phyloP scores from a whole-genome alignment of 2,113 vertebrate species.

The Callopanchax toddi region DNA sequence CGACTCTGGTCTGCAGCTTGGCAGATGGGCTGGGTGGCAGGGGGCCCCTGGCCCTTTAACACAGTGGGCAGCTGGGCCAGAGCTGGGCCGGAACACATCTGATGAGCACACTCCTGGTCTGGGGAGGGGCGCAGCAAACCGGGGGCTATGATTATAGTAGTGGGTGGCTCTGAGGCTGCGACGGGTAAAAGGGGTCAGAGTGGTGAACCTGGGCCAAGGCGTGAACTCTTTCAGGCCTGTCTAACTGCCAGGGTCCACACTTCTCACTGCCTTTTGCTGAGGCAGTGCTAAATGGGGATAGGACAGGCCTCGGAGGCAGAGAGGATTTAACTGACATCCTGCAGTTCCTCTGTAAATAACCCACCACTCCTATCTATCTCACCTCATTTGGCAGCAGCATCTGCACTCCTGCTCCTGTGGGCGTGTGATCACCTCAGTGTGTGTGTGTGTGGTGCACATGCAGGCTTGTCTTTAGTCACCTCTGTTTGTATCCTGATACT shows the following conservation, averaged over 20 bases:
- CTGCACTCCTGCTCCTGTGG: slow-evolving; percentile 18
- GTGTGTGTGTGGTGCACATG: slow-evolving; percentile 5
- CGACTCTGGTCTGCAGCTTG: slow-evolving; percentile 66
- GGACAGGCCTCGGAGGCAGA: slow-evolving; percentile 64
- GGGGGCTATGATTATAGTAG: slow-evolving; percentile 33
- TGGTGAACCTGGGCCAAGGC: slow-evolving; percentile 66
- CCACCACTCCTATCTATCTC: slow-evolving; percentile 56
- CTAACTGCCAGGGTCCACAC: slow-evolving; percentile 51
- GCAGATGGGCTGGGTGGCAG: slow-evolving; percentile 79
- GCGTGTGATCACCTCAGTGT: slow-evolving; percentile 11
- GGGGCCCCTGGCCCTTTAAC: slow-evolving; percentile 77
- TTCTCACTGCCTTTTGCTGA: slow-evolving; percentile 63
- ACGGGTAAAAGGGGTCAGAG: slow-evolving; percentile 62
- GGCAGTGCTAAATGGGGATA: slow-evolving; percentile 69
- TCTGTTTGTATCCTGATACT: slow-evolving; percentile 4
- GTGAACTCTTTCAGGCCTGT: slow-evolving; percentile 53
- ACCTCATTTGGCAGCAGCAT: slow-evolving; percentile 62
- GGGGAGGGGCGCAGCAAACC: slow-evolving; percentile 38
- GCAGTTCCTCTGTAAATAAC: slow-evolving; percentile 73
- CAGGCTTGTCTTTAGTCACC: slow-evolving; percentile 18
- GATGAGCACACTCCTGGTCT: slow-evolving; percentile 64
- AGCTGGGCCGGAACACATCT: slow-evolving; percentile 71
- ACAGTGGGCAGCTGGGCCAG: slow-evolving; percentile 74
- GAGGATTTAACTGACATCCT: slow-evolving; percentile 65
- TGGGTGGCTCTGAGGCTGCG: slow-evolving; percentile 56